These are phyloP conservation scores for Strongylocentrotus purpuratus DNA, from an alignment of 35 echinoderm and acorn worm genomes.

Conservation along the genomic window DNA sequence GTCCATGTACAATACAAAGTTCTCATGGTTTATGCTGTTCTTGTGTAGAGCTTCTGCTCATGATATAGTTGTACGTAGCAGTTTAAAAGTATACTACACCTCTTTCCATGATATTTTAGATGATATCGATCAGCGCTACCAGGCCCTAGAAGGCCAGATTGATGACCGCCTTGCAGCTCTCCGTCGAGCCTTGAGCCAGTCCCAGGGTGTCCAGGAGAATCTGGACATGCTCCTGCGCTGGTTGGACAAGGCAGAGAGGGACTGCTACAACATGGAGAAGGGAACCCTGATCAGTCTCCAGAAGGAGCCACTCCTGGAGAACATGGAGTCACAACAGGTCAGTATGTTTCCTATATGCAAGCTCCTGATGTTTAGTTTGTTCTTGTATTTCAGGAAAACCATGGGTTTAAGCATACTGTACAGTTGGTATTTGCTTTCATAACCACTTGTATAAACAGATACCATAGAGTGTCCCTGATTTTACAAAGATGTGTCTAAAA, in stretches of 20 bases:
- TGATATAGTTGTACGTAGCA: no score
- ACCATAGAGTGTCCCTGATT: no score
- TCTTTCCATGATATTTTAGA: slow-evolving; percentile 44
- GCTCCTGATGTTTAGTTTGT: no score
- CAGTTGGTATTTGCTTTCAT: no score
- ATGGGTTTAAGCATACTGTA: no score
- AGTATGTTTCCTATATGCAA: neutral
- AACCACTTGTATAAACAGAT: no score
- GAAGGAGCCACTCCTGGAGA: slow-evolving; percentile 86
- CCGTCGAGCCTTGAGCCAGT: slow-evolving; percentile 78
- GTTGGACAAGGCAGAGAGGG: slow-evolving; percentile 87
- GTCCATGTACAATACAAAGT: no score
- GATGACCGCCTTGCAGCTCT: slow-evolving; percentile 73
- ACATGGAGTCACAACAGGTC: slow-evolving; percentile 79
- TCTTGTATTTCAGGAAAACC: no score
- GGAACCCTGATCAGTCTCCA: slow-evolving; percentile 82
- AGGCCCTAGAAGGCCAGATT: slow-evolving; percentile 68
- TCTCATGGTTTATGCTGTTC: no score
- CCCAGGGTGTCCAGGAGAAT: slow-evolving; percentile 79
- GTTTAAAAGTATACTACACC: no score
- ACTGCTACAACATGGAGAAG: slow-evolving; percentile 87
- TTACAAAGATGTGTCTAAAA: no score
- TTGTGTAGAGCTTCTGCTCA: no score
- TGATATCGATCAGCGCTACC: slow-evolving; percentile 80
- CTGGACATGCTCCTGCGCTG: slow-evolving; percentile 84